Percentiles rank a stretch among this genome's conserved stretches.
Conservation (phyloP, 2,797 vertebrate species). For the Sphenopsis melanotis region DNA sequence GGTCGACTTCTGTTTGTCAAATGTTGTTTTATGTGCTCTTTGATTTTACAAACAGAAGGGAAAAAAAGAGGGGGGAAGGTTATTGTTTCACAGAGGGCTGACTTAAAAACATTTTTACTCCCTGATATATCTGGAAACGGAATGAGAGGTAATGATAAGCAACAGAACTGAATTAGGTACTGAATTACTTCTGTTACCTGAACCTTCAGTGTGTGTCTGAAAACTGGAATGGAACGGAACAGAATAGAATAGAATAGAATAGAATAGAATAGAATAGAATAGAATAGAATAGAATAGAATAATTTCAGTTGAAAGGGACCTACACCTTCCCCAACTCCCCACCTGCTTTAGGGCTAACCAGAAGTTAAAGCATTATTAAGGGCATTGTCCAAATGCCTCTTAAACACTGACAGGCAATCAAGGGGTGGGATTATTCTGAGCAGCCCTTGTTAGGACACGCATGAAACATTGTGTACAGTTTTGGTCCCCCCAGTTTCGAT, state of each 20-base stretch:
- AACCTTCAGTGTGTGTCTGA: neutral
- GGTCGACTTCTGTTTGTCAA: neutral
- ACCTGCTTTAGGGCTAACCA: neutral
- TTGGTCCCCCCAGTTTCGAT: neutral
- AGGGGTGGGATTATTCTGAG: neutral
- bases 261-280: neutral
- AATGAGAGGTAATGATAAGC: neutral
- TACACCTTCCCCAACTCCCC: neutral
- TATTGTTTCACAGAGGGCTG: neutral
- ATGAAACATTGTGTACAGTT: neutral
- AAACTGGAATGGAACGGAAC: neutral
- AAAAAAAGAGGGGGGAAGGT: neutral
- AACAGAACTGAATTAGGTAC: neutral
- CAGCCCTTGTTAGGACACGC: neutral
- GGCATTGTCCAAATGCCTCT: neutral
- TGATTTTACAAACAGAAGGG: neutral
- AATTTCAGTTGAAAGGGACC: neutral
- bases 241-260: rapidly evolving
- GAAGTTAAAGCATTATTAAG: neutral
- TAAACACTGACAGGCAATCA: neutral
- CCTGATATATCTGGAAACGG: neutral
- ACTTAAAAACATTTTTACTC: neutral
- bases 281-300: neutral
- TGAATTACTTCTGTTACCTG: neutral
- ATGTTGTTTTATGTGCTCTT: neutral